A percentile compares a stretch with the other conserved stretches of the same genome.
phyloP scores from a whole-genome alignment of 1,140 invertebrate genomes.

The Brachionus paranguensis region DNA sequence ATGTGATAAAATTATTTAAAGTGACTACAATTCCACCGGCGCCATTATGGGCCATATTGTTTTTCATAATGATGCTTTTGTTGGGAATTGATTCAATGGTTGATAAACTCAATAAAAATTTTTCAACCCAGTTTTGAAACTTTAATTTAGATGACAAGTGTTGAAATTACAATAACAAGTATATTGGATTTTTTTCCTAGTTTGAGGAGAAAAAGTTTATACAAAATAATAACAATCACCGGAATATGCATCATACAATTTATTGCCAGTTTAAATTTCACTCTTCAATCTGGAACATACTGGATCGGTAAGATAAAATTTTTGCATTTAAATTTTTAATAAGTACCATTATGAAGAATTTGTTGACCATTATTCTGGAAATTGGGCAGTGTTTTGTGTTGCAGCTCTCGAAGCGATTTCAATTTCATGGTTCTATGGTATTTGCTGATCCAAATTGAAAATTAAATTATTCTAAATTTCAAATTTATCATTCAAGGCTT shows the following conservation, averaged over 20 bases:
- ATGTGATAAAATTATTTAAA: background rate
- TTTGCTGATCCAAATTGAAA: background rate
- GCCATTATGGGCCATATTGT: constrained; percentile 42
- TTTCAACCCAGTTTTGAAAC: background rate
- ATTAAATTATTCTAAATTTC: background rate
- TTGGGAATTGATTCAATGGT: constrained; percentile 42
- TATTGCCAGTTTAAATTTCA: constrained; percentile 64
- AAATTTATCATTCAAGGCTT: background rate
- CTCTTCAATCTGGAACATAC: constrained; percentile 51
- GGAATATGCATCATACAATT: constrained; percentile 61
- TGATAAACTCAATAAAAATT: no score
- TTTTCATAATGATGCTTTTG: constrained; percentile 43
- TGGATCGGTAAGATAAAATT: background rate
- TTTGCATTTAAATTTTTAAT: background rate
- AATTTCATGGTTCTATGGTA: constrained; percentile 37
- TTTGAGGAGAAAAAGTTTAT: constrained; percentile 49
- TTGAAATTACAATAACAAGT: constrained; percentile 67
- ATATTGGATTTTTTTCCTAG: constrained; percentile 65
- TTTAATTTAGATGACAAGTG: constrained; percentile 64
- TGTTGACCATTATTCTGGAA: constrained; percentile 23
- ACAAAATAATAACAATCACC: constrained; percentile 60
- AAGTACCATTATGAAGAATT: background rate
- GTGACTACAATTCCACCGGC: constrained; percentile 41
- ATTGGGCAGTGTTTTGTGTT: constrained; percentile 26
- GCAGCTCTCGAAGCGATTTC: background rate